Percentiles rank a stretch among this genome's conserved stretches.
These are phyloP conservation scores for Clivina fossor DNA, from an alignment of 2,888 invertebrate genomes.

Conservation along the genomic window DNA sequence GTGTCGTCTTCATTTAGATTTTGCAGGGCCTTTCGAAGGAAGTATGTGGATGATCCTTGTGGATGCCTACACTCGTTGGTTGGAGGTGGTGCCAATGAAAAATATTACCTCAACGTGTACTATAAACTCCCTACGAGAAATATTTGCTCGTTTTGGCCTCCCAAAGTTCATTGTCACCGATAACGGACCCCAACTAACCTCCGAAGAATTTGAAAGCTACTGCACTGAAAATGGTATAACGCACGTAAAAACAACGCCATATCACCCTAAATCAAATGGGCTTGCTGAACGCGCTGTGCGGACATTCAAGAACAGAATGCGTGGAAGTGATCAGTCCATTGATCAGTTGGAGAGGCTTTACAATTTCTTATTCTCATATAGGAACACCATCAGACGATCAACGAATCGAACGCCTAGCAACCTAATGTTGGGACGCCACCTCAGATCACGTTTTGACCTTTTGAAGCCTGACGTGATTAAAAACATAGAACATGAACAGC, in stretches of 20 bases:
- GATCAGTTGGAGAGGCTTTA: no score
- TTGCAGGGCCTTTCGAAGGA: constrained; percentile 34
- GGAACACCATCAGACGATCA: no score
- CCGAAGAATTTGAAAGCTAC: constrained; percentile 11
- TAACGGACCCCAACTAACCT: constrained; percentile 8
- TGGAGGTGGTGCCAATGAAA: constrained; percentile 34
- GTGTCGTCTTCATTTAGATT: constrained; percentile 36
- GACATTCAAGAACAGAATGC: constrained; percentile 6
- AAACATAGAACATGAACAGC: no score
- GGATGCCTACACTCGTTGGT: no score
- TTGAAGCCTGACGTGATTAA: no score
- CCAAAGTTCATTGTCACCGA: constrained; percentile 9
- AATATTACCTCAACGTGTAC: constrained; percentile 25
- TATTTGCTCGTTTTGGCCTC: constrained; percentile 8
- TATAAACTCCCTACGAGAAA: constrained; percentile 1
- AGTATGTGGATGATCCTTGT: constrained; percentile 34
- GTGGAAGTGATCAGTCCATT: no score
- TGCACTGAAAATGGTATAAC: constrained; percentile 8
- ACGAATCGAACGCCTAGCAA: no score
- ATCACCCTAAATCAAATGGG: constrained; percentile 10
- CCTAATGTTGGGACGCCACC: no score
- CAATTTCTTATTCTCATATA: no score
- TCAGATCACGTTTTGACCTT: no score
- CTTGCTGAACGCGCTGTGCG: constrained; percentile 7
- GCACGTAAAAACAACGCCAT: constrained; percentile 6